Conservation (phyloP, 2,797 vertebrate species). For the Ptychobarbus kaznakovi region DNA sequence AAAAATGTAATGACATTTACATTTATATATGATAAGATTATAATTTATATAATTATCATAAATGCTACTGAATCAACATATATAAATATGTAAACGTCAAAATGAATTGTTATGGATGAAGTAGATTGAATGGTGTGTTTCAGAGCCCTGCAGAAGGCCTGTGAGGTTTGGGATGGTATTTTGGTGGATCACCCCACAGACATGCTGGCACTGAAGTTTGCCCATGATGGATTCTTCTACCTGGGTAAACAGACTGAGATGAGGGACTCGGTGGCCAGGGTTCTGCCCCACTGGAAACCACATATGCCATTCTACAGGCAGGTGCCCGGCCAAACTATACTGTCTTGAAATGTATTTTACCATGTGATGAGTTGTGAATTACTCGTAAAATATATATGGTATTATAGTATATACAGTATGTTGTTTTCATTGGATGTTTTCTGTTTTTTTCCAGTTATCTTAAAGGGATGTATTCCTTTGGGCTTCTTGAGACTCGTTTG, state of each 20-base stretch:
- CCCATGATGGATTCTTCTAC: slow-evolving; percentile 91
- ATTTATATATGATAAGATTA: no score
- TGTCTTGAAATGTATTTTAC: background rate
- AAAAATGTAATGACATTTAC: no score
- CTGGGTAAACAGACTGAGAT: slow-evolving; percentile 83
- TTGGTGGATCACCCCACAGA: slow-evolving; percentile 89
- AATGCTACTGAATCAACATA: no score
- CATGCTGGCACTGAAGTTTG: slow-evolving; percentile 89
- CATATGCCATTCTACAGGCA: slow-evolving; percentile 87
- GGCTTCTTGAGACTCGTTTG: slow-evolving; percentile 88
- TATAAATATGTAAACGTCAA: background rate
- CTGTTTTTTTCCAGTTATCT: slow-evolving; percentile 82
- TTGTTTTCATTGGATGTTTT: background rate
- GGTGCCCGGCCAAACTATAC: background rate
- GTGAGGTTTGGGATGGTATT: slow-evolving; percentile 88
- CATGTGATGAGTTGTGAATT: background rate
- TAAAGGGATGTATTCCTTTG: slow-evolving; percentile 93
- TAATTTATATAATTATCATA: no score
- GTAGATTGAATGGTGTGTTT: slow-evolving; percentile 33
- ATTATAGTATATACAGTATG: background rate
- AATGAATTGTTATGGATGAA: background rate
- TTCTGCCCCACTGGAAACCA: slow-evolving; percentile 90
- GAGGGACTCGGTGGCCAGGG: slow-evolving; percentile 88
- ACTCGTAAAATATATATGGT: background rate
- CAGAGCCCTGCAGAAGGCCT: slow-evolving; percentile 84